Evolutionary conservation across 2,113 vertebrate species (phyloP).

Genomic region (Danionella cerebrum): DNA sequence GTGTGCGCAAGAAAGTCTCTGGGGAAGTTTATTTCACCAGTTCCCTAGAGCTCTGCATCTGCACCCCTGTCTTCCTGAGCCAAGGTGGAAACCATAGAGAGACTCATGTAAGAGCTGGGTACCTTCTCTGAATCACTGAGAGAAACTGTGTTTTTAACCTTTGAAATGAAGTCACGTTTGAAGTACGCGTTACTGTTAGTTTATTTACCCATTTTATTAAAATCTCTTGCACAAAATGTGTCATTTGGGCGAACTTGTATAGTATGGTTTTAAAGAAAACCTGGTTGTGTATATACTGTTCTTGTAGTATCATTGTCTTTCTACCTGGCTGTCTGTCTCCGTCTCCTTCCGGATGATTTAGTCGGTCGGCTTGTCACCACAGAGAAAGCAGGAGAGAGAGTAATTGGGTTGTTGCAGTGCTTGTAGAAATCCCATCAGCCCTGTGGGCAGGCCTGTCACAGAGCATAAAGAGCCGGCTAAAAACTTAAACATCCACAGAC

Average conservation of each 20-base stretch:
- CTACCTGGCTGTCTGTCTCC: neutral
- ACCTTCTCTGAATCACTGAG: too few relatives aligned
- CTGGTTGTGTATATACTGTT: neutral
- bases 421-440: slow-evolving; percentile 54
- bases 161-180: too few relatives aligned
- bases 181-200: too few relatives aligned
- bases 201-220: too few relatives aligned
- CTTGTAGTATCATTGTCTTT: neutral
- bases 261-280: too few relatives aligned
- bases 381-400: slow-evolving; percentile 37
- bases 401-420: slow-evolving; percentile 54
- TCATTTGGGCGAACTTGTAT: too few relatives aligned
- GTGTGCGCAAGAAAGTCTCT: neutral
- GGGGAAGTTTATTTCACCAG: neutral
- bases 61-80: neutral
- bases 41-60: neutral
- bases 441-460: slow-evolving; percentile 50
- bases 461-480: slow-evolving; percentile 48
- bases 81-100: neutral
- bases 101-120: too few relatives aligned
- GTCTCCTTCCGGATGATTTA: neutral
- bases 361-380: neutral
- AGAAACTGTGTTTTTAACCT: too few relatives aligned
- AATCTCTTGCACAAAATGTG: too few relatives aligned
- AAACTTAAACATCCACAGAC: slow-evolving; percentile 45